These are phyloP conservation scores for Drosophila testacea DNA, from an alignment of 2,888 invertebrate species.

Conservation along the genomic window DNA sequence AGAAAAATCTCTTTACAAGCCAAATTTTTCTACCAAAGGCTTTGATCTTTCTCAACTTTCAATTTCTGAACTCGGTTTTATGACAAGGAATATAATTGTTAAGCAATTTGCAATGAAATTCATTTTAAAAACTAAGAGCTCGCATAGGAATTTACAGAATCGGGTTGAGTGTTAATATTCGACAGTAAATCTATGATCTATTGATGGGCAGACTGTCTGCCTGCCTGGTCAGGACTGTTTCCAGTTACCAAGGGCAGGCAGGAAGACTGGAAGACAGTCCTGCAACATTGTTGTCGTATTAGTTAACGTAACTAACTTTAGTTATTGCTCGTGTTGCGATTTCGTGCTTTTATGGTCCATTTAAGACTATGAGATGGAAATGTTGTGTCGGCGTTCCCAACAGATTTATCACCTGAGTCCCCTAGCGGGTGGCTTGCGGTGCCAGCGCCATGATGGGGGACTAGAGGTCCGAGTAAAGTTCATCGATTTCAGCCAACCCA, in stretches of 20 bases:
- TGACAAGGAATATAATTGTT: not conserved
- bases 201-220: constrained; percentile 4
- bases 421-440: constrained; percentile 40
- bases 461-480: constrained; percentile 67
- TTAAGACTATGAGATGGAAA: constrained; percentile 80
- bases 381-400: constrained; percentile 79
- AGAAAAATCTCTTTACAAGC: not conserved
- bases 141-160: not conserved
- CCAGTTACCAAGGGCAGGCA: constrained; percentile 3
- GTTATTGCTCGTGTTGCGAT: constrained; percentile 80
- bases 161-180: constrained; percentile 1
- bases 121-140: not conserved
- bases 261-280: constrained; percentile 2
- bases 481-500: constrained; percentile 78
- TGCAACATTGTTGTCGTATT: constrained; percentile 77
- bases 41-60: not conserved
- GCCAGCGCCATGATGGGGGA: not conserved
- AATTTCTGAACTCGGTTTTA: not conserved
- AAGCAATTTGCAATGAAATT: constrained; percentile 6
- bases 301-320: constrained; percentile 81
- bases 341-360: constrained; percentile 80
- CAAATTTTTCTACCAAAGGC: not conserved
- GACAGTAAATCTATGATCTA: constrained; percentile 17
- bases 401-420: constrained; percentile 78
- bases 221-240: not conserved